A percentile compares a stretch with the other conserved stretches of the same genome.
Evolutionary conservation across 2,888 invertebrate species (phyloP).

Genomic region (Andricus curvator): DNA sequence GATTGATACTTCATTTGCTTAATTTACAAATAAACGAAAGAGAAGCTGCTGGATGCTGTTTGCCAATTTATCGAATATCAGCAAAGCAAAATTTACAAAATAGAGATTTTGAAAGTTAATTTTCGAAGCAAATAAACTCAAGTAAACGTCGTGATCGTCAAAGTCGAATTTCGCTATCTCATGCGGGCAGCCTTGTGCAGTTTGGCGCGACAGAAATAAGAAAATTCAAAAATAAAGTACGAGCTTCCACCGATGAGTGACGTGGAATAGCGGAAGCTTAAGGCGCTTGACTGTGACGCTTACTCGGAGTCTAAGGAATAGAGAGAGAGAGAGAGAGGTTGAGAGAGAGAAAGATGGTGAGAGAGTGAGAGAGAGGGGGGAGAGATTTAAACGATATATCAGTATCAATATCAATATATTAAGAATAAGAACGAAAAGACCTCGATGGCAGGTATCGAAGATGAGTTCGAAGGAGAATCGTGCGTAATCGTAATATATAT

Average conservation of each 20-base stretch:
- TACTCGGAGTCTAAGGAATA: not conserved
- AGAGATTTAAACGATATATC: not conserved
- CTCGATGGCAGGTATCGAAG: conserved; percentile 46
- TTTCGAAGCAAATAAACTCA: conserved; percentile 14
- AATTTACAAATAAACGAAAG: not conserved
- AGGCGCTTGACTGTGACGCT: conserved; percentile 22
- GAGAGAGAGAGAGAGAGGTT: not conserved
- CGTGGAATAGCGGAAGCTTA: conserved; percentile 41
- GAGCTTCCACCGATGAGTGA: conserved; percentile 35
- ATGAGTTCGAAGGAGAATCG: conserved; percentile 46
- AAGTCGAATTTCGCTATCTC: conserved; percentile 37
- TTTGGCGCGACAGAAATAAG: conserved; percentile 42
- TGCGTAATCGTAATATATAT: conserved; percentile 52
- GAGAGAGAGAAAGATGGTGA: too few relatives aligned
- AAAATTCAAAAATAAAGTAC: conserved; percentile 41
- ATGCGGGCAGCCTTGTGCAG: conserved; percentile 34
- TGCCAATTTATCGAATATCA: not conserved
- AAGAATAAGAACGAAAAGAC: conserved; percentile 40
- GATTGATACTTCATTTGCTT: not conserved
- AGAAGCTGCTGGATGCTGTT: not conserved
- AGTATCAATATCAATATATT: not conserved
- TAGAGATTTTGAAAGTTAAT: conserved; percentile 10
- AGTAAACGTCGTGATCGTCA: conserved; percentile 30
- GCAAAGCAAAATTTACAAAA: conserved; percentile 1
- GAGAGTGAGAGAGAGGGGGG: too few relatives aligned